Evolutionary conservation across 1,140 invertebrate species (phyloP).

Genomic region (Halesus radiatus): DNA sequence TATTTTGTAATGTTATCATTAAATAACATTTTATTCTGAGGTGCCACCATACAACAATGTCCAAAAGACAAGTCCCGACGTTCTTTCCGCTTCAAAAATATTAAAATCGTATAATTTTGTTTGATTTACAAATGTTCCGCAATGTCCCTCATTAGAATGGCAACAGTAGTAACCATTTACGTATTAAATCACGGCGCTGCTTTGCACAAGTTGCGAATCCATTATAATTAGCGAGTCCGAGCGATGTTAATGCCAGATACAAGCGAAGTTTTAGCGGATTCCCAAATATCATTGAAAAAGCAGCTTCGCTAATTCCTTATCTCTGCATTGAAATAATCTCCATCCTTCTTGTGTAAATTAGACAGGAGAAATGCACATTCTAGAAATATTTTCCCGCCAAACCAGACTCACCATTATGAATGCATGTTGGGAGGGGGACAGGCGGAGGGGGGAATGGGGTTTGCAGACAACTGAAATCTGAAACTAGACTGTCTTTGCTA

Average conservation of each 20-base stretch:
- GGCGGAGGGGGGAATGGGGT: neutral
- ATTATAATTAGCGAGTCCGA: neutral
- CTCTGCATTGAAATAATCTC: conserved; percentile 18
- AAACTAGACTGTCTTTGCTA: neutral
- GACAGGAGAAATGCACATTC: conserved; percentile 31
- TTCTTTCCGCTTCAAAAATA: too few relatives aligned
- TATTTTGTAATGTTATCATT: too few relatives aligned
- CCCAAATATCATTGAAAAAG: neutral
- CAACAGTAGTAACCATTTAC: too few relatives aligned
- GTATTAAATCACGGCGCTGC: neutral
- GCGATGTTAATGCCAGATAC: neutral
- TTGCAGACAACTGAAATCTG: conserved; percentile 32
- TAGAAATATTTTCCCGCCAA: conserved; percentile 27
- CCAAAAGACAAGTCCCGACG: too few relatives aligned
- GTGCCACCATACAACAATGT: too few relatives aligned
- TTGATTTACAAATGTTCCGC: too few relatives aligned
- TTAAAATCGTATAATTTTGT: too few relatives aligned
- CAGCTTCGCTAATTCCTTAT: conserved; percentile 8
- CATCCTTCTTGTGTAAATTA: conserved; percentile 24
- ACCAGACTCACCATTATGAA: conserved; percentile 31
- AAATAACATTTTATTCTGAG: too few relatives aligned
- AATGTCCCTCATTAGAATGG: too few relatives aligned
- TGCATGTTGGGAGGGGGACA: neutral
- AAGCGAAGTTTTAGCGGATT: neutral
- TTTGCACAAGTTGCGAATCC: neutral